A percentile compares a stretch with the other conserved stretches of the same genome.
phyloP scores from a whole-genome alignment of 2,888 invertebrate genomes.

The Synanthedon formicaeformis region DNA sequence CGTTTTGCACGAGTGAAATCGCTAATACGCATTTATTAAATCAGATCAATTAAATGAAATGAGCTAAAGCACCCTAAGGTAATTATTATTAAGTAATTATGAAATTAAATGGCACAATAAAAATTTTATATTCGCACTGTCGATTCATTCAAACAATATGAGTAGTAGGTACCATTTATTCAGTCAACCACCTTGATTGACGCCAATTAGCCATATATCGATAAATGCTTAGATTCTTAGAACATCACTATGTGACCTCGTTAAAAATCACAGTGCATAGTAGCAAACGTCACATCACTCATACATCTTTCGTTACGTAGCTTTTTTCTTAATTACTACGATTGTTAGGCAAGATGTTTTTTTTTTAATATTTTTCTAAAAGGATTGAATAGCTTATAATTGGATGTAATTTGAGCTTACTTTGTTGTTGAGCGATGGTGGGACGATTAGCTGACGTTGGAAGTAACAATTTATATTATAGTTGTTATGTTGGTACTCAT shows the following conservation, averaged over 20 bases:
- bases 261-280: conserved; percentile 34
- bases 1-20: no score
- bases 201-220: conserved; percentile 16
- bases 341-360: conserved; percentile 51
- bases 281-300: conserved; percentile 56
- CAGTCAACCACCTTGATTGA: conserved; percentile 1
- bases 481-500: conserved; percentile 38
- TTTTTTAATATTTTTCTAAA: conserved; percentile 50
- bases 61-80: no score
- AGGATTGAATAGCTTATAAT: conserved; percentile 67
- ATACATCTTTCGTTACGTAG: conserved; percentile 59
- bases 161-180: neutral
- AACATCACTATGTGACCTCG: conserved; percentile 38
- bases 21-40: no score
- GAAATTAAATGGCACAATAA: neutral
- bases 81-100: neutral
- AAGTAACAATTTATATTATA: conserved; percentile 44
- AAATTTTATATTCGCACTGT: conserved; percentile 11
- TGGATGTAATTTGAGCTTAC: conserved; percentile 66
- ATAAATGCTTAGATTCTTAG: conserved; percentile 10
- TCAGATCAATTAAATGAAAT: no score
- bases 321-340: conserved; percentile 58
- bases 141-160: conserved; percentile 9
- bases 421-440: conserved; percentile 52
- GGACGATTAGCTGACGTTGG: conserved; percentile 48